Conservation (phyloP, 1,140 invertebrate species). For the Drosophila erecta region DNA sequence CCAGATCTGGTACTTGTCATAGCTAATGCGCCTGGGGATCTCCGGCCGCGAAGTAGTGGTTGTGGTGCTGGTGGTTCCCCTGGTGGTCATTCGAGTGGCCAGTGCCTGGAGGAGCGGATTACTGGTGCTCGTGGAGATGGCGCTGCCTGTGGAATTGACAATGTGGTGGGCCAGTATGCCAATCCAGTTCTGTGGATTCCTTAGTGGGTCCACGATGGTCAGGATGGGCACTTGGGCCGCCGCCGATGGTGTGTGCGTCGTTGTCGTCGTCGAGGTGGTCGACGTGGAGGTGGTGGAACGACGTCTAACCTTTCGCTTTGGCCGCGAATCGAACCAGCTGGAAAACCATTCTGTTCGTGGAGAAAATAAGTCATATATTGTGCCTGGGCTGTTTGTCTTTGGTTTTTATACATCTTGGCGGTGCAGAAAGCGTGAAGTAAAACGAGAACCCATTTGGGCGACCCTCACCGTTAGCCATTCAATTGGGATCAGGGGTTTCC, state of each 20-base stretch:
- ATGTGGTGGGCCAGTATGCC: slow-evolving; percentile 82
- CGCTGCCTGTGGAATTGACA: slow-evolving; percentile 63
- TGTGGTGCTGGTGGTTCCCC: slow-evolving; percentile 27
- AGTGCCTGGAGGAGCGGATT: slow-evolving; percentile 68
- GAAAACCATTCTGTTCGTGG: slow-evolving; percentile 72
- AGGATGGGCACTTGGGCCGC: slow-evolving; percentile 74
- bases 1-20: slow-evolving; percentile 84
- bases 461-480: slow-evolving; percentile 20
- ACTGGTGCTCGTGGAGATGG: slow-evolving; percentile 38
- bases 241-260: slow-evolving; percentile 59
- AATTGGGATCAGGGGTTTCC: slow-evolving; percentile 19
- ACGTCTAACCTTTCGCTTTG: slow-evolving; percentile 66
- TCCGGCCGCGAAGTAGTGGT: slow-evolving; percentile 33
- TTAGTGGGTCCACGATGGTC: slow-evolving; percentile 77
- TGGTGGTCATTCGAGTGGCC: slow-evolving; percentile 41
- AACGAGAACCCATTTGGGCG: slow-evolving; percentile 4
- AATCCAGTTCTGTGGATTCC: slow-evolving; percentile 83
- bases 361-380: slow-evolving; percentile 5
- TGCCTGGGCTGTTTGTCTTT: background rate
- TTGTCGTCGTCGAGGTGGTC: slow-evolving; percentile 61
- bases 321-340: slow-evolving; percentile 72
- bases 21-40: slow-evolving; percentile 55
- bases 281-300: slow-evolving; percentile 68
- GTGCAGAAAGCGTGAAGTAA: slow-evolving; percentile 42
- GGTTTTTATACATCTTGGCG: background rate